Base-by-base conservation (phyloP, 1,140 invertebrate species). In the Solenopsis fugax region DNA sequence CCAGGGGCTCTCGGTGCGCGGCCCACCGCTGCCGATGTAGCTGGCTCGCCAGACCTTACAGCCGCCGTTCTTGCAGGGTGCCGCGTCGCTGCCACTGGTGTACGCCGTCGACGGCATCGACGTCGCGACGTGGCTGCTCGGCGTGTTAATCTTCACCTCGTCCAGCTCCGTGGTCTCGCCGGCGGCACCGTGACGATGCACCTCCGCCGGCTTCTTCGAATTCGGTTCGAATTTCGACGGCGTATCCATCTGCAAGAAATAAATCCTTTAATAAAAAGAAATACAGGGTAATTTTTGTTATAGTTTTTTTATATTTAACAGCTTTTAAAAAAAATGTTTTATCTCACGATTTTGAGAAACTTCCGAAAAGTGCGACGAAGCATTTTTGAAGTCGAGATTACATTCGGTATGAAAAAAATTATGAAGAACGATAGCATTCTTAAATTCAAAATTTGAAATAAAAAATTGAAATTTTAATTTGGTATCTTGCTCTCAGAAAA, bases 1-100 rank as follows among this genome's bases (percentile, higher is more conserved):
- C 96, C 96, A 96, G 1, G 96, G 96, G 72, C 94, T 95, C 71
- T 95, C 95, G 4, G 92, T 76, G 0, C 84, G 81, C 6, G 56
- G 86, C 5, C 91, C 89, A 13, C 34, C 45, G 37, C 52, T 3
- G 18, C 52, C 45, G 54, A 24, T 0, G 13, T 62, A 45, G 18
- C 62, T 37, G 7, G n/a, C 82, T 18, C 60, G 12, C 52, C 72
- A 86, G 45, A 29, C 60, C 48, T 90, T 92, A 69, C 92, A 93
- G 4, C 87, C 89, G 4, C 90, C 88, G 60, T 92, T 89, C 16
- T 67, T 89, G 72, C 92, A 94, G 0, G 90, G 87, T 9, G 88
- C 69, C 41, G n/a, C 21, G 4, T 50, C n/a, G 10, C 37, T 78
- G 5, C 37, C 69, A 5, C 60, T 71, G 2, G 82, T 56, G 21